phyloP scores from a whole-genome alignment of 2,888 invertebrate genomes.

The Phrixothrix hirtus region DNA sequence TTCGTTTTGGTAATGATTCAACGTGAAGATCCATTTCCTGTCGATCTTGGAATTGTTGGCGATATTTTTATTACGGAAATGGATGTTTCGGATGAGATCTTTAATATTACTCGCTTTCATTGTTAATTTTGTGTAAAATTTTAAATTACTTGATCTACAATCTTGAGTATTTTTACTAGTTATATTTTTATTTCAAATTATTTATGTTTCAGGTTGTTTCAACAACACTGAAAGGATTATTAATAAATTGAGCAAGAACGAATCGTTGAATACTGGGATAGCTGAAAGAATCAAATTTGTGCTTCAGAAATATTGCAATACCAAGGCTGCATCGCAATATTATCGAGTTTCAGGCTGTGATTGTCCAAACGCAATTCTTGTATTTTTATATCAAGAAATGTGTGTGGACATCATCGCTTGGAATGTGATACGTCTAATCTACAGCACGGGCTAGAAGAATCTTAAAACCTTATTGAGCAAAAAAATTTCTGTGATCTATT shows the following conservation, averaged over 20 bases:
- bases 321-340: too few relatives aligned
- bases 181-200: too few relatives aligned
- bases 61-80: slow-evolving; percentile 31
- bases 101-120: background rate
- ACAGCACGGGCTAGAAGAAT: too few relatives aligned
- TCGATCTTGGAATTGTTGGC: slow-evolving; percentile 23
- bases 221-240: too few relatives aligned
- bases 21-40: slow-evolving; percentile 33
- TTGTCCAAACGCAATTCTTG: slow-evolving; percentile 74
- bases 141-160: too few relatives aligned
- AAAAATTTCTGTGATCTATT: background rate
- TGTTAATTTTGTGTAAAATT: background rate
- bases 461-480: background rate
- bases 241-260: too few relatives aligned
- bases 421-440: slow-evolving; percentile 40
- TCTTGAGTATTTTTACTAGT: too few relatives aligned
- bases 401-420: slow-evolving; percentile 67
- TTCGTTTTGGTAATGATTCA: slow-evolving; percentile 43
- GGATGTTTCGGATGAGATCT: slow-evolving; percentile 16
- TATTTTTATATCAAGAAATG: slow-evolving; percentile 62
- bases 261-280: too few relatives aligned
- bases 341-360: slow-evolving; percentile 61
- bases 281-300: too few relatives aligned
- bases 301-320: too few relatives aligned
- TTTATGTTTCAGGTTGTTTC: too few relatives aligned